Evolutionary conservation across 2,888 invertebrate genomes (phyloP).

Genomic region (Tribolium freemani): DNA sequence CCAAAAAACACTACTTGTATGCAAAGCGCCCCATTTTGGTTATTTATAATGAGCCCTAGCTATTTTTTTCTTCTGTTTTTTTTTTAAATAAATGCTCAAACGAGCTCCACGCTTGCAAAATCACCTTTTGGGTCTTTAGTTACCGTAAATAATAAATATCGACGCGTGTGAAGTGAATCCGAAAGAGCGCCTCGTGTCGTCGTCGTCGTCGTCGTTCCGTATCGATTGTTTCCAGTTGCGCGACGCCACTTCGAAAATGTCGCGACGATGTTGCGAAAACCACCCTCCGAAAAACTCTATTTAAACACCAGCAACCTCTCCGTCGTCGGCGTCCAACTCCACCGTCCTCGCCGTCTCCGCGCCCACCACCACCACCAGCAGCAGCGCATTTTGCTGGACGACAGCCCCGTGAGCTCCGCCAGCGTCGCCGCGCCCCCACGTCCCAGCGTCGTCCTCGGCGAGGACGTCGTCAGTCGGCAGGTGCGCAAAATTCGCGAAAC

Average conservation of each 20-base stretch:
- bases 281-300: conserved; percentile 50
- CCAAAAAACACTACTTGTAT: too few relatives aligned
- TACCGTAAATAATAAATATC: conserved; percentile 1
- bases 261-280: conserved; percentile 15
- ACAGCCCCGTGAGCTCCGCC: background rate
- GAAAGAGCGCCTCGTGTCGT: background rate
- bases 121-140: too few relatives aligned
- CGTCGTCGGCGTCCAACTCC: background rate
- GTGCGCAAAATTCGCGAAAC: conserved; percentile 74
- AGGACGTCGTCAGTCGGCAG: conserved; percentile 11
- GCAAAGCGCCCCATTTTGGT: too few relatives aligned
- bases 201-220: background rate
- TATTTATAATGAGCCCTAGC: too few relatives aligned
- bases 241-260: conserved; percentile 11
- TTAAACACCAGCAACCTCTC: conserved; percentile 49
- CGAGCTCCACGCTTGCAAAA: too few relatives aligned
- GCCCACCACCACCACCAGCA: background rate
- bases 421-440: background rate
- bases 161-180: background rate
- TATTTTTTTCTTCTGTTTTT: too few relatives aligned
- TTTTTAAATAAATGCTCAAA: too few relatives aligned
- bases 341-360: background rate
- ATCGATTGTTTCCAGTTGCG: background rate
- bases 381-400: background rate
- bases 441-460: background rate